A percentile compares a stretch with the other conserved stretches of the same genome.
Evolutionary conservation across 2,797 vertebrate genomes (phyloP).

Genomic region (Diplodus puntazzo): DNA sequence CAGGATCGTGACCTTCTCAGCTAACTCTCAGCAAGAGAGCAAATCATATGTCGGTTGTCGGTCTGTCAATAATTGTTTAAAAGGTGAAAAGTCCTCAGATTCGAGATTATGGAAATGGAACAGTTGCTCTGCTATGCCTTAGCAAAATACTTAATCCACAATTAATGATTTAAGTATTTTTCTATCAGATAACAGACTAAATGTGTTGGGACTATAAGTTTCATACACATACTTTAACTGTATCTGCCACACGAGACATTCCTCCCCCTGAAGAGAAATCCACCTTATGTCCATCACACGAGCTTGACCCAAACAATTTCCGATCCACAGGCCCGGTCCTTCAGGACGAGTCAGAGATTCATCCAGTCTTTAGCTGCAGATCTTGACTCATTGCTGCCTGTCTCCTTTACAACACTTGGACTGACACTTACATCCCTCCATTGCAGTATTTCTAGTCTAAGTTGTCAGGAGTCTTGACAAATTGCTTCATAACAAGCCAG

Average conservation of each 20-base stretch:
- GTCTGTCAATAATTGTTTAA: too few relatives aligned
- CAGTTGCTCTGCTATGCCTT: too few relatives aligned
- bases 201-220: not conserved
- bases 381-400: constrained; percentile 51
- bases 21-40: too few relatives aligned
- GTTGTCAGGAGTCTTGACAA: constrained; percentile 77
- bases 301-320: constrained; percentile 10
- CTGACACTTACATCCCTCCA: constrained; percentile 63
- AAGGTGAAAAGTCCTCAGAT: not conserved
- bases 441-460: constrained; percentile 58
- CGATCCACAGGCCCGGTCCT: constrained; percentile 22
- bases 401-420: constrained; percentile 51
- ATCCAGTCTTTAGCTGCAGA: constrained; percentile 43
- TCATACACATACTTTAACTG: not conserved
- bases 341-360: constrained; percentile 42
- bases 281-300: not conserved
- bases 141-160: too few relatives aligned
- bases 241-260: not conserved
- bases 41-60: too few relatives aligned
- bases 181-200: not conserved
- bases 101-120: not conserved
- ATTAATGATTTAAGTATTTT: too few relatives aligned
- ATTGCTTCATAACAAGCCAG: constrained; percentile 71
- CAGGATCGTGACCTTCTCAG: too few relatives aligned
- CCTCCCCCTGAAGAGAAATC: constrained; percentile 12